These are phyloP conservation scores for Chaetophractus vellerosus DNA, from an alignment of 2,797 vertebrate species.

Conservation along the genomic window DNA sequence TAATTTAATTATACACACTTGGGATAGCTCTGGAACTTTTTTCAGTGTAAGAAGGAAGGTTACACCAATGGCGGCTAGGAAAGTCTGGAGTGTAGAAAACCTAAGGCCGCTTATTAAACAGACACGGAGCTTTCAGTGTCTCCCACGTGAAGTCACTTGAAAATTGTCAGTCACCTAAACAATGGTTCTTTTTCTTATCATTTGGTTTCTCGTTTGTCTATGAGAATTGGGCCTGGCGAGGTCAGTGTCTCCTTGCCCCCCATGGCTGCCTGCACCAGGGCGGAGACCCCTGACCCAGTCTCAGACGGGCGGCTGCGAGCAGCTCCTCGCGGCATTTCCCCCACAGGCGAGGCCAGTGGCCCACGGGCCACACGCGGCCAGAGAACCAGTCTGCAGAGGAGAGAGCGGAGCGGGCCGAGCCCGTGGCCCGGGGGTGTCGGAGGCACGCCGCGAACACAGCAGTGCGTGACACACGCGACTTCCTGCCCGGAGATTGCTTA, in stretches of 20 bases:
- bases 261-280: no score
- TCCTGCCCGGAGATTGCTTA: neutral
- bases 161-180: neutral
- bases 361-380: neutral
- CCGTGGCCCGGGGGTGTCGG: no score
- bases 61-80: neutral
- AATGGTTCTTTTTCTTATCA: neutral
- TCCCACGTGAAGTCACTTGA: neutral
- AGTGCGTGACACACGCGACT: neutral
- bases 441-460: fast-evolving
- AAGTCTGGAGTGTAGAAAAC: neutral
- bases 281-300: no score
- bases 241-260: neutral
- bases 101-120: neutral
- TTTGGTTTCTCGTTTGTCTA: neutral
- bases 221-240: neutral
- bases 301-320: no score
- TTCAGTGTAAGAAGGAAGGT: neutral
- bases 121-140: neutral
- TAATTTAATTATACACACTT: neutral
- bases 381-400: neutral
- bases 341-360: neutral
- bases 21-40: neutral
- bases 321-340: no score
- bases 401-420: neutral